phyloP scores from a whole-genome alignment of 2,888 invertebrate species.

The Rhaphigaster nebulosa region DNA sequence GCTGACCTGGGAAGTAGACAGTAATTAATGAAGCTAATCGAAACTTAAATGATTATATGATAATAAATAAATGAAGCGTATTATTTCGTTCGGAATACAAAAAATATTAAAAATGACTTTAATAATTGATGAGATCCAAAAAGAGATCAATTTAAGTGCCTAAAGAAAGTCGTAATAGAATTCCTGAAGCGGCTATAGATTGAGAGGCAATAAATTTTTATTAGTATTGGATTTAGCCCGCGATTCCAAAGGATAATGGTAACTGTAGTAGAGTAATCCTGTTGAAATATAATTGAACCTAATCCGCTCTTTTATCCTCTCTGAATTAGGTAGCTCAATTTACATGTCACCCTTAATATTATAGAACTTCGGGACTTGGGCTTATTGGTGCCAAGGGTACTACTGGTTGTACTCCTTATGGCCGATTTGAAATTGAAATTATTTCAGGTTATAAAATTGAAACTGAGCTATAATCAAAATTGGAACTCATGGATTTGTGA shows the following conservation, averaged over 20 bases:
- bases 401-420: background rate
- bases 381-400: background rate
- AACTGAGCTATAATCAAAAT: too few species aligned
- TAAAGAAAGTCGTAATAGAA: background rate
- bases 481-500: too few species aligned
- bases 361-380: background rate
- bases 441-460: too few species aligned
- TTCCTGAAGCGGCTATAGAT: background rate
- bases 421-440: background rate
- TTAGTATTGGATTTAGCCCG: slow-evolving; percentile 16
- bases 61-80: too few species aligned
- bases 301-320: background rate
- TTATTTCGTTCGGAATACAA: too few species aligned
- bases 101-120: too few species aligned
- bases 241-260: background rate
- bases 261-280: background rate
- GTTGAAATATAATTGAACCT: background rate
- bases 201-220: background rate
- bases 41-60: too few species aligned
- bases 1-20: too few species aligned
- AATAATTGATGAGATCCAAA: background rate
- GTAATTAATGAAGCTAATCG: too few species aligned
- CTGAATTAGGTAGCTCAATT: background rate
- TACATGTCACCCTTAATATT: background rate
- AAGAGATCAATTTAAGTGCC: background rate